Evolutionary conservation across 1,140 invertebrate species (phyloP).

Genomic region (Bombus impatiens): DNA sequence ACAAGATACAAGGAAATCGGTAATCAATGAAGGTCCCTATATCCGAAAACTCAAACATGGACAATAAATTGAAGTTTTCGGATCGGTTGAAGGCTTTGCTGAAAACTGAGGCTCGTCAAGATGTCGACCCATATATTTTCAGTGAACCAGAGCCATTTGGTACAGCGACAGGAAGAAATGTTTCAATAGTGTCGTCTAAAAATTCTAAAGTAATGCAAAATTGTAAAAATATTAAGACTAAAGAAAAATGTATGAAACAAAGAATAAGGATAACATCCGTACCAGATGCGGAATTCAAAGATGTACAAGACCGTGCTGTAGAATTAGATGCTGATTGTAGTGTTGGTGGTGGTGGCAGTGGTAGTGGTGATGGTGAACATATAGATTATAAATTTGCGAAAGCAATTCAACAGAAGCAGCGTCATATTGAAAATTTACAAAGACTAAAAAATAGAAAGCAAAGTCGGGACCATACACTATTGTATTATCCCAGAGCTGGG

Average conservation of each 20-base stretch:
- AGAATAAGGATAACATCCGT: constrained; percentile 68
- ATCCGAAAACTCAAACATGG: constrained; percentile 75
- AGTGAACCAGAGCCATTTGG: constrained; percentile 81
- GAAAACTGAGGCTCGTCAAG: constrained; percentile 78
- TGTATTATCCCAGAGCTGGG: constrained; percentile 80
- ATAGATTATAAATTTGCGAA: constrained; percentile 65
- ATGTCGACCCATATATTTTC: constrained; percentile 85
- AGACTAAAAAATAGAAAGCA: constrained; percentile 67
- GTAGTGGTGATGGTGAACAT: constrained; percentile 40
- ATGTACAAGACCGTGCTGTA: constrained; percentile 41
- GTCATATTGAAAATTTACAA: constrained; percentile 63
- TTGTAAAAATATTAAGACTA: constrained; percentile 71
- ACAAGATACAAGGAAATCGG: constrained; percentile 59
- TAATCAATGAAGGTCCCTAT: constrained; percentile 75
- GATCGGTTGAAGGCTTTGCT: constrained; percentile 82
- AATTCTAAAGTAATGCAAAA: constrained; percentile 72
- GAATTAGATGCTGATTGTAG: constrained; percentile 45
- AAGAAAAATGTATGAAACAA: constrained; percentile 76
- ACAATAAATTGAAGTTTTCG: constrained; percentile 83
- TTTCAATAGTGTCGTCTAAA: constrained; percentile 67
- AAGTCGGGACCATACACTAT: constrained; percentile 78
- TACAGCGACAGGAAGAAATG: constrained; percentile 70
- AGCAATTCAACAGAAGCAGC: constrained; percentile 63
- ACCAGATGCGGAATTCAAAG: constrained; percentile 45
- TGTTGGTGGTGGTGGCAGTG: constrained; percentile 34